phyloP scores from a whole-genome alignment of 2,797 vertebrate genomes.

The Ciconia nigra region DNA sequence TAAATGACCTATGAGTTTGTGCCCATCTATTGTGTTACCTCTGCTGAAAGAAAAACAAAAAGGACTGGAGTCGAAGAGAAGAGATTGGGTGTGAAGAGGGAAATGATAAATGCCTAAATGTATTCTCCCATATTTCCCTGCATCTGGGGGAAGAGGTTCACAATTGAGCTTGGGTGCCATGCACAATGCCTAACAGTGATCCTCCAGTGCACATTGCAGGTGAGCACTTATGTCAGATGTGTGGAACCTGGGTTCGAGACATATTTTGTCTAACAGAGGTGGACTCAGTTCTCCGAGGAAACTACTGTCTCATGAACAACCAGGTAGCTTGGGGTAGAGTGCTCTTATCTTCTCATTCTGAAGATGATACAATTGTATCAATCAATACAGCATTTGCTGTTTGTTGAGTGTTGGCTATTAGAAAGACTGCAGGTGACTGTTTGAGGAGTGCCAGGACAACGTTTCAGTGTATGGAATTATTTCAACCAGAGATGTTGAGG shows the following conservation, averaged over 20 bases:
- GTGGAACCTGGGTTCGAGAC: not conserved
- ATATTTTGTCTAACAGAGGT: not conserved
- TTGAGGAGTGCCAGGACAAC: not conserved
- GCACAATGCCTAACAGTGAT: not conserved
- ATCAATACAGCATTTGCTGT: not conserved
- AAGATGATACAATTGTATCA: not conserved
- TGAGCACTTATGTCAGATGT: not conserved
- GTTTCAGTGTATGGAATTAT: not conserved
- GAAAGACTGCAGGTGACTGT: not conserved
- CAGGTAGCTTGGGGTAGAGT: not conserved
- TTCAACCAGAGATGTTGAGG: not conserved
- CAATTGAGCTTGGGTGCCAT: not conserved
- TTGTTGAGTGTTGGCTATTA: not conserved
- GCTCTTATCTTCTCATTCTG: not conserved
- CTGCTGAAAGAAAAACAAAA: not conserved
- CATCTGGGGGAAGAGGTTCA: not conserved
- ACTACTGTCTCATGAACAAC: not conserved
- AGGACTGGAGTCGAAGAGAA: not conserved
- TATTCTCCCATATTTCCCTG: not conserved
- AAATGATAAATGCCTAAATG: not conserved
- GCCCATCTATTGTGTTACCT: not conserved
- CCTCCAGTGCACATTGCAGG: not conserved
- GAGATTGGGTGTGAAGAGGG: not conserved
- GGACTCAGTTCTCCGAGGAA: not conserved
- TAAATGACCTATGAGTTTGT: not conserved